Evolutionary conservation across 2,797 vertebrate species (phyloP).

Genomic region (Hafferia zeledoni): DNA sequence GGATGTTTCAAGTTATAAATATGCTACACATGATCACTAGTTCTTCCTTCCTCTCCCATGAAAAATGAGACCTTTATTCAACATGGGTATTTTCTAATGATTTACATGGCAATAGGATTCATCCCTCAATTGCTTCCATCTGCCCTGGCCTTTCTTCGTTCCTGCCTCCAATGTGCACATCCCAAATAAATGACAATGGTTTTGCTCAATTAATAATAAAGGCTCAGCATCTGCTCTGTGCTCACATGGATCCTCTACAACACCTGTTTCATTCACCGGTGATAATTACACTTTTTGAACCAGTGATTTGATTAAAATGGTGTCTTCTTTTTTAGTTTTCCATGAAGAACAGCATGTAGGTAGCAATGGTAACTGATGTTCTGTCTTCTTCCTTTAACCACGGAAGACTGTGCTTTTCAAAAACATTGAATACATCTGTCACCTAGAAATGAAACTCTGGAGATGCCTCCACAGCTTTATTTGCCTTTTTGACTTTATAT

Average conservation of each 20-base stretch:
- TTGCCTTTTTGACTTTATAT: background rate
- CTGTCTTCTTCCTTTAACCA: background rate
- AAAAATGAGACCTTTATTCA: background rate
- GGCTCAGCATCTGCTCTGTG: background rate
- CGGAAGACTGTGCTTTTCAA: background rate
- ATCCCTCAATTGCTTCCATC: background rate
- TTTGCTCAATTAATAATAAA: background rate
- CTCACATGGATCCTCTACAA: background rate
- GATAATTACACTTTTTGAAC: background rate
- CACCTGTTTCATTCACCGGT: background rate
- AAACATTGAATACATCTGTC: background rate
- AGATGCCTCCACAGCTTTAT: background rate
- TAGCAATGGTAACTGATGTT: background rate
- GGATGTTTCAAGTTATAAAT: background rate
- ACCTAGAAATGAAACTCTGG: background rate
- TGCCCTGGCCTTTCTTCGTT: background rate
- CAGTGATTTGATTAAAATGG: background rate
- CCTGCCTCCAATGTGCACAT: background rate
- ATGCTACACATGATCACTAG: background rate
- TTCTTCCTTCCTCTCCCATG: conserved; percentile 1
- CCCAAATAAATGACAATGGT: background rate
- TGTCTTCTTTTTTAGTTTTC: background rate
- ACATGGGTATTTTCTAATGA: background rate
- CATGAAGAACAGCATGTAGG: background rate
- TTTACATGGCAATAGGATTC: background rate